phyloP scores from a whole-genome alignment of 1,140 invertebrate genomes.

The Tetragonula clypearis region DNA sequence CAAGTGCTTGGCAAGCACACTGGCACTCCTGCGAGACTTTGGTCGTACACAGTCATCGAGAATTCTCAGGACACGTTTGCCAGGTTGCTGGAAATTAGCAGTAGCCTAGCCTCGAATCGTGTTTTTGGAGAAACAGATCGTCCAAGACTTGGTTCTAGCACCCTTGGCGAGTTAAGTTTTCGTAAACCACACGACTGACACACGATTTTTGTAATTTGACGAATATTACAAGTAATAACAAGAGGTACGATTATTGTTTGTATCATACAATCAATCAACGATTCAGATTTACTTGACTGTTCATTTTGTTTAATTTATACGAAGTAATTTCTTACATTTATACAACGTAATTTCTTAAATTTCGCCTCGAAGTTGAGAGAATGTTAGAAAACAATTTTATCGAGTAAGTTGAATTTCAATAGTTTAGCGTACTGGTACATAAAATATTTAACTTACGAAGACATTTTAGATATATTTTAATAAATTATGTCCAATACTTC shows the following conservation, averaged over 20 bases:
- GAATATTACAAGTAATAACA: background rate
- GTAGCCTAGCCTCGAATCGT: slow-evolving; percentile 31
- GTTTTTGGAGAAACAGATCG: slow-evolving; percentile 44
- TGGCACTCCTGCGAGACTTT: slow-evolving; percentile 35
- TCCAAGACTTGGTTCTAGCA: background rate
- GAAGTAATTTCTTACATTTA: too few relatives aligned
- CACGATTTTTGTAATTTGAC: background rate
- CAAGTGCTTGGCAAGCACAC: slow-evolving; percentile 69
- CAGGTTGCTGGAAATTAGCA: slow-evolving; percentile 51
- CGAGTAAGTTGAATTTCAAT: too few relatives aligned
- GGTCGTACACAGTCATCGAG: slow-evolving; percentile 44
- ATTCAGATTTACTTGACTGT: too few relatives aligned
- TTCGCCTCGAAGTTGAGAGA: too few relatives aligned
- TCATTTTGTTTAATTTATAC: too few relatives aligned
- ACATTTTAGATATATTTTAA: too few relatives aligned
- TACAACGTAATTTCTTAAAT: too few relatives aligned
- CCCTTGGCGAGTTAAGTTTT: background rate
- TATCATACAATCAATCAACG: background rate
- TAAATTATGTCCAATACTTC: too few relatives aligned
- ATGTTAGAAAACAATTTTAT: too few relatives aligned
- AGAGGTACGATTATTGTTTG: background rate
- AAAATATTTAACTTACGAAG: too few relatives aligned
- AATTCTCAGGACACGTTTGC: slow-evolving; percentile 50
- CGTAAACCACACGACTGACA: too few relatives aligned
- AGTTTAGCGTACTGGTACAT: too few relatives aligned